These are phyloP conservation scores for roundworm (Caenorhabditis elegans) DNA, from an alignment of 1,140 invertebrate genomes.

Conservation along the genomic window DNA sequence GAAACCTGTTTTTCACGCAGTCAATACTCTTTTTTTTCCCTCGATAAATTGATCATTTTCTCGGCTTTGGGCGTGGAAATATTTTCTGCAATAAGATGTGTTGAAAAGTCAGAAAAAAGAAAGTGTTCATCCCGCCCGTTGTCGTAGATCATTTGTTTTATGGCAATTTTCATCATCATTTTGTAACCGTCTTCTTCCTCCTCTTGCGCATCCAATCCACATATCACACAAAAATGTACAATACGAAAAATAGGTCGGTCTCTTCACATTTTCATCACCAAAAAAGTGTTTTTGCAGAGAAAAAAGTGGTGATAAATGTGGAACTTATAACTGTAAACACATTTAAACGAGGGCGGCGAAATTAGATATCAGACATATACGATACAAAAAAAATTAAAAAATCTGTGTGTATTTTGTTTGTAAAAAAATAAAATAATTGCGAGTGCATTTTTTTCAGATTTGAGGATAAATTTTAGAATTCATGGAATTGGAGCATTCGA, in stretches of 20 bases:
- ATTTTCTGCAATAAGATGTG: background rate
- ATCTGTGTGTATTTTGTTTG: background rate
- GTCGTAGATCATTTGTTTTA: too few relatives aligned
- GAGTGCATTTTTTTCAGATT: too few relatives aligned
- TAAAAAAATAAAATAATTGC: too few relatives aligned
- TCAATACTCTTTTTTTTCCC: background rate
- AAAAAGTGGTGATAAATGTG: background rate
- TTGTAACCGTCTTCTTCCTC: too few relatives aligned
- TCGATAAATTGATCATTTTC: background rate
- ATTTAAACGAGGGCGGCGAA: background rate
- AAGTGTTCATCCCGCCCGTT: background rate
- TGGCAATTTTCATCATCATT: too few relatives aligned
- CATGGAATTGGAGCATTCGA: too few relatives aligned
- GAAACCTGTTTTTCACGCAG: background rate
- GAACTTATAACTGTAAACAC: slow-evolving; percentile 20
- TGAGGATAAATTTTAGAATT: too few relatives aligned
- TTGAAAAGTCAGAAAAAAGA: background rate
- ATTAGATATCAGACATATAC: background rate
- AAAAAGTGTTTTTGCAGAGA: background rate
- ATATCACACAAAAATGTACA: too few relatives aligned
- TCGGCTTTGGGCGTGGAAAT: background rate
- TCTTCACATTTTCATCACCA: too few relatives aligned
- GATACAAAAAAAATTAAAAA: background rate
- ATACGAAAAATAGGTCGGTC: too few relatives aligned
- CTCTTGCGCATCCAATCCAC: too few relatives aligned